These are phyloP conservation scores for Sciaenops ocellatus DNA, from an alignment of 2,797 vertebrate species.

Conservation along the genomic window DNA sequence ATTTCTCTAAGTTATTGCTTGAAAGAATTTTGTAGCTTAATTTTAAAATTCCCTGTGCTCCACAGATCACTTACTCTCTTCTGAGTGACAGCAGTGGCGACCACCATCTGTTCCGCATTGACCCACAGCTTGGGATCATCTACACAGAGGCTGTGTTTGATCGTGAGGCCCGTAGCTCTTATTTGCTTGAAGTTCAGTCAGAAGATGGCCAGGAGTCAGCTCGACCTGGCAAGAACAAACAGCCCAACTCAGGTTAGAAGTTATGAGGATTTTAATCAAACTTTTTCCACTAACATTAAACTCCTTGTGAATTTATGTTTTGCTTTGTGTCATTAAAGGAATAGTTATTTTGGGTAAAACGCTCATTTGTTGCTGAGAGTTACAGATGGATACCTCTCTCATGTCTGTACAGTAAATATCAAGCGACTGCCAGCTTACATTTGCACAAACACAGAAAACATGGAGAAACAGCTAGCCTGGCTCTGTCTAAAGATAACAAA, in stretches of 20 bases:
- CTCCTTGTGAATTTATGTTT: neutral
- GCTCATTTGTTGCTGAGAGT: neutral
- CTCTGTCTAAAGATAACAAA: no score
- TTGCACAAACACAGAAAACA: neutral
- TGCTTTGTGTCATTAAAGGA: neutral
- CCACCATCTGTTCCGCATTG: slow-evolving; percentile 87
- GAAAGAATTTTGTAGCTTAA: slow-evolving; percentile 6
- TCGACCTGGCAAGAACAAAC: slow-evolving; percentile 90
- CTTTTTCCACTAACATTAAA: neutral
- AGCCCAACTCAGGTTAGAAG: slow-evolving; percentile 89
- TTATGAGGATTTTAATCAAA: neutral
- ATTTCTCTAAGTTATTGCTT: slow-evolving; percentile 30
- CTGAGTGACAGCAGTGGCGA: slow-evolving; percentile 91
- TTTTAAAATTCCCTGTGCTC: slow-evolving; percentile 44
- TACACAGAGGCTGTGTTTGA: slow-evolving; percentile 91
- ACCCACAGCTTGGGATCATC: slow-evolving; percentile 87
- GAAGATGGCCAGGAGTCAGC: slow-evolving; percentile 91
- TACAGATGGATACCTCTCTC: no score
- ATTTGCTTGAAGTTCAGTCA: slow-evolving; percentile 91
- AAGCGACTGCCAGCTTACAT: no score
- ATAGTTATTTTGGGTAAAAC: neutral
- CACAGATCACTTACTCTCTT: slow-evolving; percentile 91
- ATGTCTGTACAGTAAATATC: no score
- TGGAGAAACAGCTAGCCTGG: neutral
- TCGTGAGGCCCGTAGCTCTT: slow-evolving; percentile 90